Evolutionary conservation across 2,888 invertebrate species (phyloP).

Genomic region (Gasteruption jaculator): DNA sequence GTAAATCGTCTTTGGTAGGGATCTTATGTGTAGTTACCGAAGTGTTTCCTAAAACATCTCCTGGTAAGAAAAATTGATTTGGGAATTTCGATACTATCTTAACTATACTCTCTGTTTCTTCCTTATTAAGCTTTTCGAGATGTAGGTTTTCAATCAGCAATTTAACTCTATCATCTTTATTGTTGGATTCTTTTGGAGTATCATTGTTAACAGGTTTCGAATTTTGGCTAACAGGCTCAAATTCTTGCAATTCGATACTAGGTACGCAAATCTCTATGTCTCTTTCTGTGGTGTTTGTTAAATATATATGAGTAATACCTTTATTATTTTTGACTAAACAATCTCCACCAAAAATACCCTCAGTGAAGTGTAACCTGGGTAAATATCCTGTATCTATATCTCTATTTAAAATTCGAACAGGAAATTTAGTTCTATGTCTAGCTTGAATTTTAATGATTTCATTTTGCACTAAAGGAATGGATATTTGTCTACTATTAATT

Average conservation of each 20-base stretch:
- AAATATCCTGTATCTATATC: no score
- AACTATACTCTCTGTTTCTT: background rate
- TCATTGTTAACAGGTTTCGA: background rate
- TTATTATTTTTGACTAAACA: background rate
- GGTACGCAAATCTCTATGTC: slow-evolving; percentile 5
- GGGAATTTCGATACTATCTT: background rate
- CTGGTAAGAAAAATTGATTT: background rate
- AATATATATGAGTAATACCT: slow-evolving; percentile 3
- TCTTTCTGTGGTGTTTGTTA: slow-evolving; percentile 1
- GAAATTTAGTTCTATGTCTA: no score
- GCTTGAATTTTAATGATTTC: no score
- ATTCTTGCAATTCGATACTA: background rate
- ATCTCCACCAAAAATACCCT: slow-evolving; percentile 2
- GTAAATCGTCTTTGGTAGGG: slow-evolving; percentile 7
- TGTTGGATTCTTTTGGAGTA: background rate
- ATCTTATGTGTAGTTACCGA: background rate
- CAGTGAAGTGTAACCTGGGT: background rate
- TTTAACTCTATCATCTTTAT: no score
- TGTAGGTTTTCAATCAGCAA: background rate
- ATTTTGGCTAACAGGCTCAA: background rate
- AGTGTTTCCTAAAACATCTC: background rate
- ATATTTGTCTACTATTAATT: no score
- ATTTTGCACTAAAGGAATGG: no score
- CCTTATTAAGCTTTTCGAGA: background rate
- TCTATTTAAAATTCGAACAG: no score